Percentiles rank a stretch among this genome's conserved stretches.
These are phyloP conservation scores for Ruditapes philippinarum DNA, from an alignment of 1,140 invertebrate species.

Conservation along the genomic window DNA sequence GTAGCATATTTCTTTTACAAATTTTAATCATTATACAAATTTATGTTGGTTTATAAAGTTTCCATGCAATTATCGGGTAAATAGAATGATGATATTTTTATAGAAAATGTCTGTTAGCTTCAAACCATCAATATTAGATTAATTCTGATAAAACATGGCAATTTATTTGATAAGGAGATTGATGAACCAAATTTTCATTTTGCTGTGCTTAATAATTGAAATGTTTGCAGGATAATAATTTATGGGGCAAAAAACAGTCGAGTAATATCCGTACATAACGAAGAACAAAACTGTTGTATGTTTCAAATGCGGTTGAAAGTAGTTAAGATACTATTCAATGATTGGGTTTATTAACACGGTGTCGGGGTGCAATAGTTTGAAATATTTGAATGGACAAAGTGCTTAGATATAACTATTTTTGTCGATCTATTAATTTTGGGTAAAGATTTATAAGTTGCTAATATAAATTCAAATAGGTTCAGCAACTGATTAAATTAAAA, in stretches of 20 bases:
- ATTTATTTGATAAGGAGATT: conserved; percentile 40
- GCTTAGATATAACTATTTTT: not conserved
- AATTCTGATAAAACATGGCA: not conserved
- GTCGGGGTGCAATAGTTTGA: not conserved
- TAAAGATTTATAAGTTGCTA: not conserved
- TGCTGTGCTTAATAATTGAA: not conserved
- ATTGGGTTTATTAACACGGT: not conserved
- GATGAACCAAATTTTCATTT: not conserved
- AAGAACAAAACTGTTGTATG: not conserved
- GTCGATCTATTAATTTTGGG: not conserved
- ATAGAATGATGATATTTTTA: conserved; percentile 20
- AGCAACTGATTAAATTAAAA: not conserved
- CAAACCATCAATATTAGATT: conserved; percentile 31
- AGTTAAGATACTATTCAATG: not conserved
- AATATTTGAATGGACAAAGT: not conserved
- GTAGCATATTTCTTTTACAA: conserved; percentile 59
- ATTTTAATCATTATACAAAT: conserved; percentile 64
- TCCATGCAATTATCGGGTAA: conserved; percentile 5
- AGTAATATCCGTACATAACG: not conserved
- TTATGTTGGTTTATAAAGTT: conserved; percentile 37
- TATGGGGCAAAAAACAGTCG: not conserved
- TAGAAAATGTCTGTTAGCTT: not conserved
- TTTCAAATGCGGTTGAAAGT: not conserved
- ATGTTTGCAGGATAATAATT: conserved; percentile 1
- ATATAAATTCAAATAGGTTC: conserved; percentile 5